phyloP scores from a whole-genome alignment of 2,797 vertebrate genomes.

The Xiphophorus birchmanni region DNA sequence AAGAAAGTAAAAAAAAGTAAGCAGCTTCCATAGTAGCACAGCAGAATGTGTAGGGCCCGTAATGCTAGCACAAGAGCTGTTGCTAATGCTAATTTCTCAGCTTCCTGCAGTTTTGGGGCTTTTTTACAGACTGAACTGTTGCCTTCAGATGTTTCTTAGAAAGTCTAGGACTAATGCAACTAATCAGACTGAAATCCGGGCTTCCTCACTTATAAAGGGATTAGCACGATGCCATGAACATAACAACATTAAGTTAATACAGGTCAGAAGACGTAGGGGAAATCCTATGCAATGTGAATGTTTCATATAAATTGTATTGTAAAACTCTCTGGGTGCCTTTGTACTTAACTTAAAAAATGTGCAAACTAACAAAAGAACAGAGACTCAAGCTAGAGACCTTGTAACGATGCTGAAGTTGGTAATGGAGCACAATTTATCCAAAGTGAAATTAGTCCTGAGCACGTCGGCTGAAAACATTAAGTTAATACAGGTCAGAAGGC shows the following conservation, averaged over 20 bases:
- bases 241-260: slow-evolving; percentile 7
- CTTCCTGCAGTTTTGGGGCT: background rate
- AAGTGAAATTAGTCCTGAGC: background rate
- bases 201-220: slow-evolving; percentile 40
- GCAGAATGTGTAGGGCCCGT: background rate
- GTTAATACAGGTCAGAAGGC: slow-evolving; percentile 11
- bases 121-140: background rate
- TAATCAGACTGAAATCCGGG: background rate
- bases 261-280: background rate
- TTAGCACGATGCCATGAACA: slow-evolving; percentile 11
- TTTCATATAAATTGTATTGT: background rate
- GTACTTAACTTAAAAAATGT: background rate
- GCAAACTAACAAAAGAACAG: background rate
- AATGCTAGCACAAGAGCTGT: background rate
- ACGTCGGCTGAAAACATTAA: slow-evolving; percentile 10
- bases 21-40: background rate
- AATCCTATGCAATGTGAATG: background rate
- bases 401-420: background rate
- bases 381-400: background rate
- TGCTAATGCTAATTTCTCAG: no score
- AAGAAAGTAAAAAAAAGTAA: background rate
- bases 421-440: background rate
- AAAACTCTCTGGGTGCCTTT: background rate
- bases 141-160: background rate
- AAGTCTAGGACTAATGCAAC: slow-evolving; percentile 11